Evolutionary conservation across 2,113 vertebrate genomes (phyloP).

Genomic region (Chloropsis hardwickii): DNA sequence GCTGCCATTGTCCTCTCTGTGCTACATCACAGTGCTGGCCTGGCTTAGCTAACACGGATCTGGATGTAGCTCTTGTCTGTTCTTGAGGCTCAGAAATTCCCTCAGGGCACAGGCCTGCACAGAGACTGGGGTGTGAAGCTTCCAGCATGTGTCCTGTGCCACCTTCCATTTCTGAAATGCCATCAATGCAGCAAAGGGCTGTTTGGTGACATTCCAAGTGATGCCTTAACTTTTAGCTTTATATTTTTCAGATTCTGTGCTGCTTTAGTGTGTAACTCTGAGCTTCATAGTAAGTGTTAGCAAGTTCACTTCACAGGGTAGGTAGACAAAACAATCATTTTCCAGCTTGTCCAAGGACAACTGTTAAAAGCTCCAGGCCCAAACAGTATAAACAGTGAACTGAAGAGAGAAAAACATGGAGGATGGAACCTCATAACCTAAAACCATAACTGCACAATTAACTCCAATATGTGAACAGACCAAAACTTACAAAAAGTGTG

Average conservation of each 20-base stretch:
- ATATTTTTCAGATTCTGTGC: not conserved
- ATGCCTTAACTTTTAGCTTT: not conserved
- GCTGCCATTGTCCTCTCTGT: not conserved
- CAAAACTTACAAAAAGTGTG: not conserved
- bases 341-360: not conserved
- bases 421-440: not conserved
- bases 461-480: not conserved
- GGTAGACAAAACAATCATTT: not conserved
- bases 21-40: not conserved
- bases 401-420: not conserved
- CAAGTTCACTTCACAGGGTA: not conserved
- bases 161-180: not conserved
- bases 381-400: not conserved
- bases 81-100: not conserved
- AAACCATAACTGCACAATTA: not conserved
- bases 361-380: not conserved
- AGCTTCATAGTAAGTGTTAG: not conserved
- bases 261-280: not conserved
- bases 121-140: accelerated
- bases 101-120: not conserved
- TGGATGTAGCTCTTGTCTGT: not conserved
- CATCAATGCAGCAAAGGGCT: not conserved
- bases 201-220: not conserved
- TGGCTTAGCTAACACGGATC: not conserved
- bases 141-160: not conserved